Evolutionary conservation across 2,797 vertebrate species (phyloP), one percentile per base, ranked within the genome.

Genomic region (Taeniopygia guttata): DNA sequence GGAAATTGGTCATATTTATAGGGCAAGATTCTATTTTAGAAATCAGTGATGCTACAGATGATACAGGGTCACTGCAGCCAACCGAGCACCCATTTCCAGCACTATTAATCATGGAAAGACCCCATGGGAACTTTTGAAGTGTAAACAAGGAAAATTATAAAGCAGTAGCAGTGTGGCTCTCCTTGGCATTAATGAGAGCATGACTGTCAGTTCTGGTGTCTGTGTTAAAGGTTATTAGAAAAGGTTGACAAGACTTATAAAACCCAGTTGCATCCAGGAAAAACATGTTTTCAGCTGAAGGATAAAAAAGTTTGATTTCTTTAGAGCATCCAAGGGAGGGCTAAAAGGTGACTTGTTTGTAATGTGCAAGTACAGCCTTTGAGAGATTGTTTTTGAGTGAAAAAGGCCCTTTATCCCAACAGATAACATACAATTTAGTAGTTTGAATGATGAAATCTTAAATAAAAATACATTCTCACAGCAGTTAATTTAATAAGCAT

Each of bases 91-190:
- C 27, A 63, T 87, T 93, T 89, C 72, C 52, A 89, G 17, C 13
- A 38, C 23, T 73, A 36, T 79, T 75, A 88, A 73, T 36, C 16
- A 10, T 67, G 38, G 45, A 91, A 86, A 79, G 46, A 85, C 52
- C 48, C 48, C 8, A 2, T 54, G 52, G 45, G 59, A 89, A 91
- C 40, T 75, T 91, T 30, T 90, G 74, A 95, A 93, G 79, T 76
- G 52, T 51, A 90, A 95, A 81, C 43, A 90, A 84, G 54, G 29
- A 78, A 93, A 91, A 89, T 79, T 66, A 69, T 72, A 59, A 93
- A 91, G 32, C 3, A 0, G 6, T 52, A 66, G 27, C 72, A 69
- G 55, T n/a, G 43, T 43, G 59, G 10, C 18, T 93, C 26, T 84
- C 43, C 54, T 91, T 75, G 43, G 46, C 62, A 78, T 84, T 93